A percentile compares a stretch with the other conserved stretches of the same genome.
Conservation (phyloP, 2,113 vertebrate species). For the Jaculus jaculus region DNA sequence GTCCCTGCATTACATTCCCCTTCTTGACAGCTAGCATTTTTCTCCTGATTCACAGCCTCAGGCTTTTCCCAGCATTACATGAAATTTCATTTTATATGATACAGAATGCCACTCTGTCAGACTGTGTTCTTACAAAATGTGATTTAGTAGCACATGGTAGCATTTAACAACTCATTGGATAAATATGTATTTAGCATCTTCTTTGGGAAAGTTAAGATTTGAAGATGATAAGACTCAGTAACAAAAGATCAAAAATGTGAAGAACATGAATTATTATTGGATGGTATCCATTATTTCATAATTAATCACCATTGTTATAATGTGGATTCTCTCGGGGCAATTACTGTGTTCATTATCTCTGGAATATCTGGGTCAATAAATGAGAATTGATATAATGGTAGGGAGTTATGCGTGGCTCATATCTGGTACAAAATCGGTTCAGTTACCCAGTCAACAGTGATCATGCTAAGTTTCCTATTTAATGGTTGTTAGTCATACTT, state of each 20-base stretch:
- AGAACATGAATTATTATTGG: background rate
- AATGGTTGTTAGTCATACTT: background rate
- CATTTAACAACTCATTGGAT: conserved; percentile 28
- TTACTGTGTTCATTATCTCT: background rate
- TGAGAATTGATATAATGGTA: background rate
- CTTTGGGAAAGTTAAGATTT: background rate
- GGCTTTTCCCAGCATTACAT: background rate
- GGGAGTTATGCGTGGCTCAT: background rate
- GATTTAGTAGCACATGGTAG: conserved; percentile 49
- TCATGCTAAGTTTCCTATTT: background rate
- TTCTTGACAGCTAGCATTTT: background rate
- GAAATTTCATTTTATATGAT: conserved; percentile 36
- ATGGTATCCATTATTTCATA: conserved; percentile 25
- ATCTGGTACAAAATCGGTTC: background rate
- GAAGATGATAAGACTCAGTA: background rate
- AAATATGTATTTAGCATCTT: conserved; percentile 40
- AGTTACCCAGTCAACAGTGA: background rate
- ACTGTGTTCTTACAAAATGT: conserved; percentile 37
- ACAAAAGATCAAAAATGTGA: background rate
- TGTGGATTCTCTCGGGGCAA: background rate
- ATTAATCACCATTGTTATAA: background rate
- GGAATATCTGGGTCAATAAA: background rate
- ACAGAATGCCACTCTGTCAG: conserved; percentile 30
- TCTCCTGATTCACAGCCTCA: background rate
- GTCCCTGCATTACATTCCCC: background rate